Base-by-base conservation (phyloP, 64 coral and sea anemone genomes). In the Montipora cactus region DNA sequence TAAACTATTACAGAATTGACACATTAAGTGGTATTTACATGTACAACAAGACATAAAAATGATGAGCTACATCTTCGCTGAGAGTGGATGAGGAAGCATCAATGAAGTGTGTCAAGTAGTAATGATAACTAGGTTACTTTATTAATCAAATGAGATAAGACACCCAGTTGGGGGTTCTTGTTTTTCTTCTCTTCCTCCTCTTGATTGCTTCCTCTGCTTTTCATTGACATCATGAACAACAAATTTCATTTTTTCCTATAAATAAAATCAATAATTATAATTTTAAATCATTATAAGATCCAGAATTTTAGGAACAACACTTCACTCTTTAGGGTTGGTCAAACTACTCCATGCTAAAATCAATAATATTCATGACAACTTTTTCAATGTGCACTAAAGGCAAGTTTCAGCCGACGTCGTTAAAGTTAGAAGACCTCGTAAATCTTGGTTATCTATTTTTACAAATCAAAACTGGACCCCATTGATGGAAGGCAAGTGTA, bases 171-270 rank as follows among this genome's bases (percentile, higher is more conserved):
- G 82, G 3, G 82, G 82, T 21, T 85, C 82, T 69, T 47, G 59
- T 47, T 70, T 85, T 11, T 71, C 45, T 71, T 70, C 66, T 49
- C 21, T 23, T 4, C 50, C 47, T 15, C 16, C 18, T 61, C 51
- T 47, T 47, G 80, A 69, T 18, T 48, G 18, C n/a, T 59, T 71
- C 44, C 67, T 74, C 19, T 89, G 87, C 4, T 49, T 47, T 59
- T 94, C 92, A 47, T 64, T 80, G 8, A 82, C 18, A 75, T 89
- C 73, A 37, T 88, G 67, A 74, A 94, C 52, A 14, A 94, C 92
- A 74, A 94, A 77, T 74, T 55, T 89, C 92, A 94, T 94, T 67
- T 94, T 89, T 9, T 82, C 86, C 92, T 94, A 16, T 64, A 4
- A 66, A 73, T 47, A 62, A 81, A 15, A 59, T 64, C 80, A 53